Conservation (phyloP, 2,797 vertebrate species). For the Microtus agrestis region DNA sequence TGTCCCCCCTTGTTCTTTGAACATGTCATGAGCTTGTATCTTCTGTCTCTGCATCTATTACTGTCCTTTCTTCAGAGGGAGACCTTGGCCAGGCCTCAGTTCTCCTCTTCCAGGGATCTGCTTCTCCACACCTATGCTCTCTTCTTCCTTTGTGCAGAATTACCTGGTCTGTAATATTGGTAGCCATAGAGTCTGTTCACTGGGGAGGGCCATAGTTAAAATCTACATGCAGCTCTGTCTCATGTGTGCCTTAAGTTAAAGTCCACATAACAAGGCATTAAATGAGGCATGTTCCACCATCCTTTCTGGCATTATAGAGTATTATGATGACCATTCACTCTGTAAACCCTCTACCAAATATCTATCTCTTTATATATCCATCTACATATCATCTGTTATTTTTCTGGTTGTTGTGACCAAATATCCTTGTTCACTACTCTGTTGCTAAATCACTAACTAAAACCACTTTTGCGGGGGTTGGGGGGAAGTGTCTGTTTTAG, state of each 20-base stretch:
- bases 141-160: rapidly evolving
- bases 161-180: neutral
- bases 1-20: neutral
- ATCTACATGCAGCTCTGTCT: rapidly evolving
- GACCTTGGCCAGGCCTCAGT: too few species aligned
- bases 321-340: neutral
- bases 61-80: neutral
- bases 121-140: rapidly evolving
- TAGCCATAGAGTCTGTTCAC: too few species aligned
- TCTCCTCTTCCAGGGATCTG: neutral
- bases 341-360: neutral
- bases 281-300: neutral
- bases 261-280: neutral
- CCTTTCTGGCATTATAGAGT: neutral
- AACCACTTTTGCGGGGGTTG: neutral
- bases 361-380: neutral
- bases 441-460: neutral
- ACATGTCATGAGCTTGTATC: too few species aligned
- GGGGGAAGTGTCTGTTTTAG: neutral
- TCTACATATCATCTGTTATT: neutral
- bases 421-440: neutral
- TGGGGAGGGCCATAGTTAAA: neutral
- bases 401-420: neutral
- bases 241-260: neutral
- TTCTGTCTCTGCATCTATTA: neutral